Conservation (phyloP, 2,888 invertebrate genomes). For the Erynnis tages region DNA sequence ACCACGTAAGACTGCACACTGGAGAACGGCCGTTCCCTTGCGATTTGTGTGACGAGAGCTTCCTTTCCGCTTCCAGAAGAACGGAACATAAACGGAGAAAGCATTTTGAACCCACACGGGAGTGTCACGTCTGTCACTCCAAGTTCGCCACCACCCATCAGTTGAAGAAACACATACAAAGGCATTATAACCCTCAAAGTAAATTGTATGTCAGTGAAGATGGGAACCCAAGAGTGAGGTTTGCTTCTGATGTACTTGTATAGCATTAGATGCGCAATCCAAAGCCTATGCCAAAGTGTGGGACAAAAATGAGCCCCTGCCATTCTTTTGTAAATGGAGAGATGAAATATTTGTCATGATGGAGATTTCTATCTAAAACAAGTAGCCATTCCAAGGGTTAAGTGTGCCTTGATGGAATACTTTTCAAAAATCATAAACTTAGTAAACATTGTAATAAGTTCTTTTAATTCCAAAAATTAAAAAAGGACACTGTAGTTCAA, state of each 20-base stretch:
- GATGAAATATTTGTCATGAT: no score
- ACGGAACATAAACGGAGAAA: conserved; percentile 60
- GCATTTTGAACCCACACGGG: conserved; percentile 58
- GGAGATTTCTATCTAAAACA: no score
- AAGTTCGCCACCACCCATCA: conserved; percentile 55
- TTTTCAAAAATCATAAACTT: no score
- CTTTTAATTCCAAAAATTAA: no score
- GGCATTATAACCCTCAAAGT: conserved; percentile 63
- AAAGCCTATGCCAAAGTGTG: not conserved
- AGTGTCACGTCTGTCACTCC: conserved; percentile 56
- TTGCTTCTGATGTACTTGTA: not conserved
- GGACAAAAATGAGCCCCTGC: not conserved
- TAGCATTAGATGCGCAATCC: not conserved
- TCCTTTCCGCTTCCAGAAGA: conserved; percentile 62
- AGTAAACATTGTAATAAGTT: no score
- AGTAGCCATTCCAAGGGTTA: no score
- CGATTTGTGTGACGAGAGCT: conserved; percentile 61
- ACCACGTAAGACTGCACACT: conserved; percentile 65
- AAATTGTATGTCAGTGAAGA: conserved; percentile 49
- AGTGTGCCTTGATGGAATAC: no score
- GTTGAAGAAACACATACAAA: conserved; percentile 52
- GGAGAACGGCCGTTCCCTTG: conserved; percentile 66
- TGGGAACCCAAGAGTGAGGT: not conserved
- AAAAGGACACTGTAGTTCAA: no score
- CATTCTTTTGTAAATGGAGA: no score